These are phyloP conservation scores for Stichodactyla helianthus DNA, from an alignment of 64 coral and sea anemone species.

Conservation along the genomic window DNA sequence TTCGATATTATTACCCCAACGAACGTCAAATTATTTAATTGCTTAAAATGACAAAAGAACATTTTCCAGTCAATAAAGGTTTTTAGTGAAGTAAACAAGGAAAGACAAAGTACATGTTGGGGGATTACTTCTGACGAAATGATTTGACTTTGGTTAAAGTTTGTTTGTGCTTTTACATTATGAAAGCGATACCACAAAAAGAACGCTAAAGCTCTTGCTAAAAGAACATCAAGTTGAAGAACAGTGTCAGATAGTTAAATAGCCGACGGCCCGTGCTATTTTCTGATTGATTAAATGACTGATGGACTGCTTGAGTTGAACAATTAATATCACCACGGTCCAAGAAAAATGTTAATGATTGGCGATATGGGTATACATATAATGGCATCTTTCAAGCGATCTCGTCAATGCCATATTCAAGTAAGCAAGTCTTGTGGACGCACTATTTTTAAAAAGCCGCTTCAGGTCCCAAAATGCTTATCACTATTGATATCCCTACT, in stretches of 20 bases:
- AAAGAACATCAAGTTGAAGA: background rate
- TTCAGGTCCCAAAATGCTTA: slow-evolving; percentile 5
- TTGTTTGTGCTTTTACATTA: background rate
- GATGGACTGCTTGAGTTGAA: background rate
- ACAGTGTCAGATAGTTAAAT: background rate
- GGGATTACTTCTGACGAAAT: background rate
- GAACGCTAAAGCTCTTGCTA: background rate
- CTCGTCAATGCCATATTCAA: background rate
- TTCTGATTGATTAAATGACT: background rate
- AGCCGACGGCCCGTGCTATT: background rate
- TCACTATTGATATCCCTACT: background rate
- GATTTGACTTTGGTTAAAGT: background rate
- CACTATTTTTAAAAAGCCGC: background rate
- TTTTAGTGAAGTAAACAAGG: background rate
- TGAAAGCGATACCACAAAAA: background rate
- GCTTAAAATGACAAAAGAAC: background rate
- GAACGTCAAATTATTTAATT: background rate
- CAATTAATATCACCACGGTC: background rate
- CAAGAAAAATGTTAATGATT: background rate
- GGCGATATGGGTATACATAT: background rate
- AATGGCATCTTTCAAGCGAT: background rate
- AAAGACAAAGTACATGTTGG: background rate
- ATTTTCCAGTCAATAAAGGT: background rate
- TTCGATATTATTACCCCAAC: background rate
- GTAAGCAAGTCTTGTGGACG: background rate